phyloP scores from a whole-genome alignment of 23 tunicate species.

The Corella eumyota region DNA sequence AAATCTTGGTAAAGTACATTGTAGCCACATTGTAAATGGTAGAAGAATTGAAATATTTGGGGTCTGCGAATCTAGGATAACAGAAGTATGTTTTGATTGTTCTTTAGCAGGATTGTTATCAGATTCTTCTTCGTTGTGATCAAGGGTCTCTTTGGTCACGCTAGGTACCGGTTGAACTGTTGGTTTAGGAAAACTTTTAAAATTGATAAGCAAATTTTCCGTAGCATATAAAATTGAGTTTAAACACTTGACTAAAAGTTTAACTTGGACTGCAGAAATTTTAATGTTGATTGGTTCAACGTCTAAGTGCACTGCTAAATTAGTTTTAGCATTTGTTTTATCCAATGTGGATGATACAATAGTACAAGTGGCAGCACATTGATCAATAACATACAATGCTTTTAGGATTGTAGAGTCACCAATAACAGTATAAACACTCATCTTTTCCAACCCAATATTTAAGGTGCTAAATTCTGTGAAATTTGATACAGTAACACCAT shows the following conservation, averaged over 20 bases:
- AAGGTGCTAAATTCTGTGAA: slow-evolving; percentile 50
- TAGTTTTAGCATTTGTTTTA: background rate
- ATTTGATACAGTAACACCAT: slow-evolving; percentile 20
- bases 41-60: too few relatives aligned
- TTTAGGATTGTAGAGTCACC: background rate
- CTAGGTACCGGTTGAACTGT: too few relatives aligned
- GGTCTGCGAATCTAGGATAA: too few relatives aligned
- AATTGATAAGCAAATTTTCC: too few relatives aligned
- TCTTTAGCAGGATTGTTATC: slow-evolving; percentile 1
- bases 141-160: too few relatives aligned
- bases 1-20: slow-evolving; percentile 52
- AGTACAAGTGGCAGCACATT: slow-evolving; percentile 54
- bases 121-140: too few relatives aligned
- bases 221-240: too few relatives aligned
- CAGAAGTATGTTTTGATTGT: too few relatives aligned
- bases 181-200: too few relatives aligned
- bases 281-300: slow-evolving; percentile 39
- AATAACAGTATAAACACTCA: slow-evolving; percentile 20
- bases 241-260: slow-evolving; percentile 4
- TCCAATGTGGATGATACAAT: slow-evolving; percentile 18
- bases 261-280: slow-evolving; percentile 12
- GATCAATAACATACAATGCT: slow-evolving; percentile 7
- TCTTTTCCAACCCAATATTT: slow-evolving; percentile 37
- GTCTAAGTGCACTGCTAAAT: slow-evolving; percentile 40
- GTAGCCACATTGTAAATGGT: slow-evolving; percentile 47